Percentiles rank a stretch among this genome's conserved stretches.
phyloP scores from a whole-genome alignment of 2,888 invertebrate genomes.

The Eupithecia exiguata region DNA sequence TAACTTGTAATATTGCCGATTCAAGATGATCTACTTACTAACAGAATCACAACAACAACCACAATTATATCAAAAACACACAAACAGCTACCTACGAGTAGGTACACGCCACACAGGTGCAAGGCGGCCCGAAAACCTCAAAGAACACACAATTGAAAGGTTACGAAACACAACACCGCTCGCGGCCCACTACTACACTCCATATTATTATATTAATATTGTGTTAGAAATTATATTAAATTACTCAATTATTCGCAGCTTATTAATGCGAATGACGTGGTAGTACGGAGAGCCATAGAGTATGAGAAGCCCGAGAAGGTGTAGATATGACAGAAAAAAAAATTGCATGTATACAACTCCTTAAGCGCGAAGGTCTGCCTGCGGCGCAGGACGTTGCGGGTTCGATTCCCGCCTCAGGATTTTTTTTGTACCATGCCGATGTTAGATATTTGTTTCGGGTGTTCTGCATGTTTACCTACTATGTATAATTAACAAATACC shows the following conservation, averaged over 20 bases:
- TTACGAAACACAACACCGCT: slow-evolving; percentile 49
- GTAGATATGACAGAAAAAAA: slow-evolving; percentile 24
- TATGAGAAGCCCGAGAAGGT: not conserved
- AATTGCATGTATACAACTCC: not conserved
- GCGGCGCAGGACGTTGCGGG: no score
- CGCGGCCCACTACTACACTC: slow-evolving; percentile 34
- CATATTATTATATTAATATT: slow-evolving; percentile 45
- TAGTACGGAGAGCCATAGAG: slow-evolving; percentile 48
- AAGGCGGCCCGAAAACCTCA: slow-evolving; percentile 31
- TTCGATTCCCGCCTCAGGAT: no score
- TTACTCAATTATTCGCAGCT: slow-evolving; percentile 75
- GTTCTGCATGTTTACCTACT: no score
- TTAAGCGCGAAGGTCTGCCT: not conserved
- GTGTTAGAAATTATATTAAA: slow-evolving; percentile 51
- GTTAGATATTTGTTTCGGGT: no score
- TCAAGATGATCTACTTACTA: not conserved
- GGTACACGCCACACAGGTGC: slow-evolving; percentile 9
- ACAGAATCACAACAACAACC: not conserved
- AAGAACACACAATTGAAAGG: slow-evolving; percentile 44
- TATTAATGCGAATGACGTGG: slow-evolving; percentile 78
- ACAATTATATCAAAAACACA: not conserved
- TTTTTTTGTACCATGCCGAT: no score
- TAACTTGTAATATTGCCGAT: not conserved
- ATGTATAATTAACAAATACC: no score
- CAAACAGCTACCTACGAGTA: not conserved